Evolutionary conservation across 2,888 invertebrate species (phyloP).

Genomic region (Cephus nigrinus): DNA sequence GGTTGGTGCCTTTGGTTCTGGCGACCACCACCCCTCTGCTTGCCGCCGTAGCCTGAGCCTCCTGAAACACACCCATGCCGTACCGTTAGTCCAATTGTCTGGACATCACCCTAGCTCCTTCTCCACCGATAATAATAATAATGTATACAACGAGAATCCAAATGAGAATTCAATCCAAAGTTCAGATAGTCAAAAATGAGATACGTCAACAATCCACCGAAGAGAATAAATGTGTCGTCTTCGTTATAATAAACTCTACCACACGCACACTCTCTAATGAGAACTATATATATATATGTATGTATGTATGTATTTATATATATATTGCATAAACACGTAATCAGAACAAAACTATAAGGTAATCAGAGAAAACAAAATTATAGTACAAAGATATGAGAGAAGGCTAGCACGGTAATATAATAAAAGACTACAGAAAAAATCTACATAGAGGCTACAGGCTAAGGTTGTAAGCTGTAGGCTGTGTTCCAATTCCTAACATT

Average conservation of each 20-base stretch:
- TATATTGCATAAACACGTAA: not conserved
- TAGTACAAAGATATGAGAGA: constrained; percentile 37
- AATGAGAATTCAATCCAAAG: constrained; percentile 15
- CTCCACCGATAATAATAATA: constrained; percentile 22
- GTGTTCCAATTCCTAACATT: constrained; percentile 36
- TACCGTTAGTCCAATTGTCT: constrained; percentile 52
- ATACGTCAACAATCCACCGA: not conserved
- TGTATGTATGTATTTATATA: not conserved
- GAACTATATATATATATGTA: not conserved
- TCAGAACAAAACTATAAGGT: not conserved
- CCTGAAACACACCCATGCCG: constrained; percentile 66
- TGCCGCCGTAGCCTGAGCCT: constrained; percentile 81
- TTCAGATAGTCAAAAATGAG: constrained; percentile 17
- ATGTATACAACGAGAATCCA: constrained; percentile 19
- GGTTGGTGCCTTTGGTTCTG: constrained; percentile 89
- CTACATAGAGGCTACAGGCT: constrained; percentile 66
- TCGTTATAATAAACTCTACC: constrained; percentile 38
- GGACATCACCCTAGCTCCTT: constrained; percentile 33
- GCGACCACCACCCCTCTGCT: constrained; percentile 79
- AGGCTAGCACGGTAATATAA: constrained; percentile 29
- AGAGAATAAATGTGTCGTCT: not conserved
- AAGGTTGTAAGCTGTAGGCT: constrained; percentile 65
- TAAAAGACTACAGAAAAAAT: constrained; percentile 44
- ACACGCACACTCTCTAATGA: constrained; percentile 48
- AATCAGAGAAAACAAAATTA: constrained; percentile 11